These are phyloP conservation scores for Lepus timidus DNA, from an alignment of 2,113 vertebrate species.

Conservation along the genomic window DNA sequence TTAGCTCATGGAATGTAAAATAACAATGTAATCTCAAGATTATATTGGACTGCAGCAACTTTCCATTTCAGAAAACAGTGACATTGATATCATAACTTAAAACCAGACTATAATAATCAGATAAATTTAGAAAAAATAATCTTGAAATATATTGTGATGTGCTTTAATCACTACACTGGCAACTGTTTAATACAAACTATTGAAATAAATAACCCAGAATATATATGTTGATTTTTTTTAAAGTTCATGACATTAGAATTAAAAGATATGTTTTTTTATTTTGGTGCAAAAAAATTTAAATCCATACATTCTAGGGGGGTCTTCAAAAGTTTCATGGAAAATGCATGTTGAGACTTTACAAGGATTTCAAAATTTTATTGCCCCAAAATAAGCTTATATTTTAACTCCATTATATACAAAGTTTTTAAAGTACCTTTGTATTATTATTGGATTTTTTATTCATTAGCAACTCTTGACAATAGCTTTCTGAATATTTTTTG, in stretches of 20 bases:
- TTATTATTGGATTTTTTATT: neutral
- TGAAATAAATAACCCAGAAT: constrained; percentile 31
- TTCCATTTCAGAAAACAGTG: constrained; percentile 36
- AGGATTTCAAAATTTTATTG: too few relatives aligned
- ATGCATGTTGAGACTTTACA: too few relatives aligned
- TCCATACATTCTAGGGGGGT: too few relatives aligned
- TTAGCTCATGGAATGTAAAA: constrained; percentile 6
- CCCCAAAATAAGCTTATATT: too few relatives aligned
- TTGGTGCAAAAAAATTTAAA: too few relatives aligned
- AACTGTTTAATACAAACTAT: neutral
- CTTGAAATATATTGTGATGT: neutral
- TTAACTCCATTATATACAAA: too few relatives aligned
- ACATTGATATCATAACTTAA: constrained; percentile 36
- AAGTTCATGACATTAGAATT: too few relatives aligned
- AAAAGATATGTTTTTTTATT: too few relatives aligned
- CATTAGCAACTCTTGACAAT: neutral
- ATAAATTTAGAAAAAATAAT: neutral
- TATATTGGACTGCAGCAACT: neutral
- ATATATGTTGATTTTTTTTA: neutral
- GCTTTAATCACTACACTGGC: neutral
- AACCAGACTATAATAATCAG: neutral
- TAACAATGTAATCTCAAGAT: neutral
- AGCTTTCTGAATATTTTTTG: constrained; percentile 2
- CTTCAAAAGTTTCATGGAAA: too few relatives aligned
- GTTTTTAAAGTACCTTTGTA: neutral